Base-by-base conservation (phyloP, 2,888 invertebrate genomes). In the Aradus depressus region DNA sequence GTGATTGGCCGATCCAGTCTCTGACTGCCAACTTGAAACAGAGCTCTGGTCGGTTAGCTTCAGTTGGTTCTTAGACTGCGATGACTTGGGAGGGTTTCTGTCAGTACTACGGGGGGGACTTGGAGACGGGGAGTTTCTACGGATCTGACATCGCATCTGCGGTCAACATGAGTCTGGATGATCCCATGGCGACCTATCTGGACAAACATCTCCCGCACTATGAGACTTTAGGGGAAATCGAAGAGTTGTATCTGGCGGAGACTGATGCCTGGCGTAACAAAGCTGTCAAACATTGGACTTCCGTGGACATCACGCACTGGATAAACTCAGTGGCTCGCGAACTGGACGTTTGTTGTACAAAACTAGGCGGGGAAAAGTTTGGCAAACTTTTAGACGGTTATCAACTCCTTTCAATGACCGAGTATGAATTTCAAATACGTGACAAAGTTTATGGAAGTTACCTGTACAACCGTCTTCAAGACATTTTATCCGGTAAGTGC, bases 241-340 rank as follows among this genome's bases (percentile, higher is more conserved):
- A 42, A 16, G 42, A 42, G 14, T 6, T 38, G 3, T 37, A 43
- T 16, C 21, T 22, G 6, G 26, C 35, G 8, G 37, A 44, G 10
- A 23, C 26, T 16, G 43, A 42, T 6, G 72, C 72, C 37, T 77
- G 76, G 76, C 69, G 69, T 53, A 68, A 67, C 60, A 77, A 76
- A 61, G 67, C 69, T 38, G 67, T 76, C 28, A 64, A 65, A 54
- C 68, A 72, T 14, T 78, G 78, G 78, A 72, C 64, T 56, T 71
- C 72, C 51, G 72, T 72, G 12, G 78, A 78, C 62, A 73, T 76
- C 34, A 68, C 72, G 50, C 70, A 72, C 54, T 78, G 77, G 77
- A 62, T 74, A 51, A 63, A 70, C 49, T 70, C 72, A 53, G 67
- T 69, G 31, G 65, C 67, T 5, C 26, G 42, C 8, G 35, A 37